Base-by-base conservation (phyloP, 2,888 invertebrate genomes). In the Sepiola atlantica region DNA sequence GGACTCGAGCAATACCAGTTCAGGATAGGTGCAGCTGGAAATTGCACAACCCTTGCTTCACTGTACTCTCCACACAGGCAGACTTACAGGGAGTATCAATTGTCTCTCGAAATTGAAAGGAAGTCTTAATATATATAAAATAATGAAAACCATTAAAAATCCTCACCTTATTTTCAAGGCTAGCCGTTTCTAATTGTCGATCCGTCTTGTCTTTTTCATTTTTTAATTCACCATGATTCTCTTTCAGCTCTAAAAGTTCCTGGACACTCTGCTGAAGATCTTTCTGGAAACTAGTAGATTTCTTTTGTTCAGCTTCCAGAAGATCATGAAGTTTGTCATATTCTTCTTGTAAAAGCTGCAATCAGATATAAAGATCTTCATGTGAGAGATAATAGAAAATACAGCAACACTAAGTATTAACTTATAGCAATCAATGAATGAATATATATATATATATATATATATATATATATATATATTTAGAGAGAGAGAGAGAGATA, bases 241-340 rank as follows among this genome's bases (percentile, higher is more conserved):
- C 92, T 94, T 96, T 96, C 28, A 95, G 91, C 24, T 95, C 95
- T 10, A 96, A 95, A 94, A 96, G 94, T 94, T 96, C 96, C 21
- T 95, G 94, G 10, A 96, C 94, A 6, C 95, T 95, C 61, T 95
- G 95, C 92, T 96, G 95, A 55, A 96, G 94, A 93, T 97, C 97
- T 35, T 92, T 94, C 94, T 95, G 94, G n/a, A 95, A 95, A 94
- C 94, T 95, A 61, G 94, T 95, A 55, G 93, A 94, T 94, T 94
- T 94, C 90, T 94, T 94, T 94, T 94, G 95, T 94, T 95, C 95
- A 94, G 94, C 94, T 21, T 95, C 95, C 45, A 96, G 93, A 35
- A 96, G 95, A 94, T 96, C 96, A 54, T 95, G 95, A 14, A 95
- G 55, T 12, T 93, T 91, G 32, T 94, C 95, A 91, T 94, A 94